Base-by-base conservation (phyloP, 1,140 invertebrate genomes). In the Macrobrachium nipponense region DNA sequence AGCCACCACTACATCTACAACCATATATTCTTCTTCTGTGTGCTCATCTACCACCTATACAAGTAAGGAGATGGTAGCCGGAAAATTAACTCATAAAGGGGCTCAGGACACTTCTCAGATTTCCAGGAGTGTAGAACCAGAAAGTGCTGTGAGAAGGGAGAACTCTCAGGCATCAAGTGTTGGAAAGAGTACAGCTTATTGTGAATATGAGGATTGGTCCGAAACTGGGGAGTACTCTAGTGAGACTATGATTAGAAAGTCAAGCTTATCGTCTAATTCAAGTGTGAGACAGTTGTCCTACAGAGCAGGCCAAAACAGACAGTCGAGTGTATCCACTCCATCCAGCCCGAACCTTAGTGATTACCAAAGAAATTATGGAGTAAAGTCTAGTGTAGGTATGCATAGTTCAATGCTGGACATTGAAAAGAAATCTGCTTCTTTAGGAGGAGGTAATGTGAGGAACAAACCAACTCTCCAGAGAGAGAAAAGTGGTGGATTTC, bases 241-340 rank as follows among this genome's bases (percentile, higher is more conserved):
- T 17, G 83, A 86, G 36, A 86, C 83, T 12, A 86, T 86, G 83
- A 62, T 86, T 58, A 79, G 62, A 79, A 86, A 86, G 60, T 86
- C 83, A 7, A 86, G 64, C 43, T 27, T 78, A 7, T 18, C 61
- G n/a, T 68, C 76, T 15, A 70, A 36, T 3, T 60, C 23, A 23
- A 44, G 17, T 18, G 58, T 18, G 23, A 85, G n/a, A 61, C 73
- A 83, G 3, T 60, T 36, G n/a, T 83, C 72, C 15, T 59, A 60
- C 23, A 76, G 59, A 43, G 23, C 73, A 64, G 73, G 73, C 27
- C 64, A 44, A n/a, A 44, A 12, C 20, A 61, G n/a, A 23, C 70
- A 75, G 44, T 60, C 76, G 64, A 86, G 77, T 66, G 68, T 86
- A 59, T 86, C 77, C 11, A 86, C 77, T n/a, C 77, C 83, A 23